Evolutionary conservation across 2,888 invertebrate species (phyloP), one percentile per base, ranked within the genome.

Genomic region (Drosophila fungiperda): DNA sequence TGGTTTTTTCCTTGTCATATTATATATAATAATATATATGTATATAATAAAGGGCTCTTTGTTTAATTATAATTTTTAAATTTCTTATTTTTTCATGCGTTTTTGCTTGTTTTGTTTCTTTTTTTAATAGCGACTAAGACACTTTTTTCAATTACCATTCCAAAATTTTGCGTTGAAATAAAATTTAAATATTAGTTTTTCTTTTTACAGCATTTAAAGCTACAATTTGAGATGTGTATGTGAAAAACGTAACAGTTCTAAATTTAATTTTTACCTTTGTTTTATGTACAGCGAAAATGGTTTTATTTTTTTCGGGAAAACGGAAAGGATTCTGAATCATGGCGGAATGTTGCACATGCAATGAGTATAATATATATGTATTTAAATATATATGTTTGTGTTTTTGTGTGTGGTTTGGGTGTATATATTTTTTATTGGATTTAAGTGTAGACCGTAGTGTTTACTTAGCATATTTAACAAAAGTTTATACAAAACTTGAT

Each of bases 101-200:
- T 81, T 63, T 65, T 61, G 45, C 45, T 45, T 45, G 15, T n/a
- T 64, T 55, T 50, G 60, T 68, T 54, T 58, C 68, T 40, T 70
- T 49, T 65, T 70, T 73, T 83, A 69, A 80, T 82, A 78, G 90
- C 90, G 90, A 91, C 90, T 91, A 90, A 90, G 92, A 90, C 90
- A 90, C 90, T 90, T 90, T 83, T 83, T 79, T 75, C 71, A 73
- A 77, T 73, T 72, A 79, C 73, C 61, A 65, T 81, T 79, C 71
- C 74, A 78, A 73, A 78, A 72, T 70, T 73, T 80, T 65, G 69
- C 73, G 50, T 69, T 69, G 55, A 70, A 74, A 68, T 72, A 74
- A 68, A 32, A 55, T 62, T 57, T 26, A 67, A 68, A 36, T 69
- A 55, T 52, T 58, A 60, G 58, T 62, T 68, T 65, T 59, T 66